phyloP scores from a whole-genome alignment of 2,797 vertebrate genomes.

The Anolis apletophallus region DNA sequence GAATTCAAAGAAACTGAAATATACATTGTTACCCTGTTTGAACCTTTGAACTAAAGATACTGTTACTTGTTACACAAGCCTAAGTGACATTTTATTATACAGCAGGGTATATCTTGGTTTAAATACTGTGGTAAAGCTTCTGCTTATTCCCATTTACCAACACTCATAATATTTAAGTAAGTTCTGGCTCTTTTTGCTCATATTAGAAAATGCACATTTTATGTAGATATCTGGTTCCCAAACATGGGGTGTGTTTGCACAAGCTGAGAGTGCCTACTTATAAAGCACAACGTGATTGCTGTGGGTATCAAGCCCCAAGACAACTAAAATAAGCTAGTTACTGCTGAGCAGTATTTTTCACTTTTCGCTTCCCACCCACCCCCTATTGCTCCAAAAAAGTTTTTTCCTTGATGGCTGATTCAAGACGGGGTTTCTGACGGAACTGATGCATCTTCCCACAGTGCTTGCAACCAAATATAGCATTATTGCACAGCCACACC shows the following conservation, averaged over 20 bases:
- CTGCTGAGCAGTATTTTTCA: neutral
- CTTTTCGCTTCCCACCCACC: neutral
- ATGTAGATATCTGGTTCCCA: neutral
- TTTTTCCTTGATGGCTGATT: neutral
- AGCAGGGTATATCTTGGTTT: too few species aligned
- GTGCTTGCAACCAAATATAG: slow-evolving; percentile 19
- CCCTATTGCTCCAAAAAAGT: neutral
- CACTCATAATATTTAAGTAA: neutral
- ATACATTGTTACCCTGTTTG: too few species aligned
- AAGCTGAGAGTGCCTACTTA: neutral
- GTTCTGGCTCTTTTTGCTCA: neutral
- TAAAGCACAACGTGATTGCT: neutral
- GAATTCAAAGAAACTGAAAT: too few species aligned
- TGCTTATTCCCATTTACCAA: too few species aligned
- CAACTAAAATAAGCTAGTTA: neutral
- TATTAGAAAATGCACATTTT: neutral
- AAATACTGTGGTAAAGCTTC: too few species aligned
- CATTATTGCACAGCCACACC: neutral
- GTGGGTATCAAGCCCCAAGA: neutral
- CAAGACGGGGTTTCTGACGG: neutral
- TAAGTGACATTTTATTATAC: too few species aligned
- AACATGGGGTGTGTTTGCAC: neutral
- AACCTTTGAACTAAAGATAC: too few species aligned
- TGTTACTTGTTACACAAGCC: too few species aligned
- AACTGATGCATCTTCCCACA: neutral